Evolutionary conservation across 2,797 vertebrate genomes (phyloP), one percentile per base, ranked within the genome.

Genomic region (Lateolabrax maculatus): DNA sequence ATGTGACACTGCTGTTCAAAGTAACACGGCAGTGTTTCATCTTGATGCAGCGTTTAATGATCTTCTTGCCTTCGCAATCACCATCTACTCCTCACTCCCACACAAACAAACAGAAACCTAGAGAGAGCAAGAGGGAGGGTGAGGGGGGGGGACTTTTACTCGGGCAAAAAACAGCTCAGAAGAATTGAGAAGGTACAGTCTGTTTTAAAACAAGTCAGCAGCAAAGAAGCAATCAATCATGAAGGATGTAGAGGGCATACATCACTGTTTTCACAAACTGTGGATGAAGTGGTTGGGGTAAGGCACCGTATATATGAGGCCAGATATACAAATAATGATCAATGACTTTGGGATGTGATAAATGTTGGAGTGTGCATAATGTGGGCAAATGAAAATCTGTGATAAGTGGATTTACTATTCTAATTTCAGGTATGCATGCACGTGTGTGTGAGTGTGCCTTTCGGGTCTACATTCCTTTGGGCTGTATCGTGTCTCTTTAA

Each of bases 191-290:
- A 44, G 51, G 55, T 73, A 63, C 57, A 66, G 49, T 57, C 43
- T 60, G 81, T 71, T 85, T 88, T 88, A 74, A 84, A 85, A 60
- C 19, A 48, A 90, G 86, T 91, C 92, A 91, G 92, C 91, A 84
- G 77, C 87, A 85, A 48, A 71, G 64, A 63, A 49, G 68, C 74
- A 87, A 94, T 94, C 89, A 90, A 86, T 93, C 91, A 88, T 66
- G 69, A 72, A 57, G 46, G 79, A 67, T 43, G 70, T 37, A 62
- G 74, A 74, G 77, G 75, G 76, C 84, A 93, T 81, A 61, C 71
- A 89, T 93, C 87, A 84, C 65, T 36, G 69, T 66, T 81, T 79
- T 53, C 63, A 77, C 61, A 82, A 68, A 79, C 69, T 48, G 46
- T 55, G 52, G 48, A 34, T 63, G 71, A 73, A 64, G 74, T 46